Conservation (phyloP, 2,797 vertebrate species). For the Florisuga fusca region DNA sequence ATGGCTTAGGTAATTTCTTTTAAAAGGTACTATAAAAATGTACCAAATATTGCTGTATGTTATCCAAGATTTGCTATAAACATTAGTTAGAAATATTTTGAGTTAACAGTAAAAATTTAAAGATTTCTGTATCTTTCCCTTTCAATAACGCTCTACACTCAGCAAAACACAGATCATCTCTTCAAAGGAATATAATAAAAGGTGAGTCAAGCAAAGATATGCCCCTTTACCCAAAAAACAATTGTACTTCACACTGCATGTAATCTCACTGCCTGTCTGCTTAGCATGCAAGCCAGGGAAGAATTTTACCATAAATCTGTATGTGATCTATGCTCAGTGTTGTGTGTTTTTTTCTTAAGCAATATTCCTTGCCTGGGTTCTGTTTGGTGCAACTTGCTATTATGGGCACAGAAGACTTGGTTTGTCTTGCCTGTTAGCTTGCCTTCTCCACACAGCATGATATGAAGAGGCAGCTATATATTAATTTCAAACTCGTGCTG, state of each 20-base stretch:
- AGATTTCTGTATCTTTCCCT: background rate
- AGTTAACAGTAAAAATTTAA: background rate
- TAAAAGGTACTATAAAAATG: conserved; percentile 13
- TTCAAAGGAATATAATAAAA: background rate
- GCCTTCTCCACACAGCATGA: background rate
- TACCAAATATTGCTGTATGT: background rate
- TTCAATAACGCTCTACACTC: background rate
- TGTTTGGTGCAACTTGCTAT: background rate
- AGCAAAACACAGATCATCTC: background rate
- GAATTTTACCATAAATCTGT: background rate
- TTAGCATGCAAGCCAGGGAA: background rate
- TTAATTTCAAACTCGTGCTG: background rate
- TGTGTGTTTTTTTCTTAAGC: background rate
- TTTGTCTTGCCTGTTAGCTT: background rate
- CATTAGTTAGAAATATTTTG: background rate
- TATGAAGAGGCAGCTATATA: background rate
- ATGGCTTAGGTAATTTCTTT: conserved; percentile 1
- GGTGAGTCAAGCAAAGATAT: background rate
- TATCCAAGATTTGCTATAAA: background rate
- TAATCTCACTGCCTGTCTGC: background rate
- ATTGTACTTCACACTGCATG: background rate
- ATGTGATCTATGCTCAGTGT: background rate
- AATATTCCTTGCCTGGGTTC: background rate
- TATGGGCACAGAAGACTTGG: background rate
- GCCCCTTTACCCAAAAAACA: background rate